phyloP scores from a whole-genome alignment of 1,140 invertebrate species.

The Drosophila arawakana region DNA sequence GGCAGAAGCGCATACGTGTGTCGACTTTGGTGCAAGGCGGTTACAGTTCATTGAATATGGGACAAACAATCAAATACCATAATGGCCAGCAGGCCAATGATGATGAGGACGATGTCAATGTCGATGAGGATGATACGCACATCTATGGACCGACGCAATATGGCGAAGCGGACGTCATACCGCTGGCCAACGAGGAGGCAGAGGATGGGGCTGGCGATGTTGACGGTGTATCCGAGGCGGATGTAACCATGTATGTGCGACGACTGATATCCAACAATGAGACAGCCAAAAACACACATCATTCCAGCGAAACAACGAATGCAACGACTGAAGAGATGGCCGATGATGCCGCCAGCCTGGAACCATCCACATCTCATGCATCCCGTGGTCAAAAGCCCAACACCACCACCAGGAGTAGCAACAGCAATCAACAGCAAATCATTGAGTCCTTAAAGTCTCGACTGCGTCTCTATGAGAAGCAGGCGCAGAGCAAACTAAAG shows the following conservation, averaged over 20 bases:
- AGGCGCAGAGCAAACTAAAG: slow-evolving; percentile 85
- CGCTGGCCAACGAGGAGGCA: slow-evolving; percentile 85
- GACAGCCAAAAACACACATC: slow-evolving; percentile 37
- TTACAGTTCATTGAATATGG: slow-evolving; percentile 86
- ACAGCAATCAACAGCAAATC: slow-evolving; percentile 86
- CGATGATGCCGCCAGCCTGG: slow-evolving; percentile 33
- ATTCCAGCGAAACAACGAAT: slow-evolving; percentile 19
- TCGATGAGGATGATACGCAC: slow-evolving; percentile 90
- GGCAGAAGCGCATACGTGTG: slow-evolving; percentile 90
- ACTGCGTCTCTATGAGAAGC: slow-evolving; percentile 89
- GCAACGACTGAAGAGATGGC: slow-evolving; percentile 33
- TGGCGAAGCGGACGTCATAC: slow-evolving; percentile 90
- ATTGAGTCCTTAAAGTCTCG: slow-evolving; percentile 90
- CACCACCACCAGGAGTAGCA: slow-evolving; percentile 47
- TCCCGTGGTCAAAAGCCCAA: slow-evolving; percentile 28
- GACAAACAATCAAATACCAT: slow-evolving; percentile 86
- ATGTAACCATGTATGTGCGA: slow-evolving; percentile 86
- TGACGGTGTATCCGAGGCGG: slow-evolving; percentile 57
- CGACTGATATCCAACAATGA: slow-evolving; percentile 69
- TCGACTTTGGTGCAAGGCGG: slow-evolving; percentile 90
- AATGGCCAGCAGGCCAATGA: slow-evolving; percentile 85
- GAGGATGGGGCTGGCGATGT: slow-evolving; percentile 41
- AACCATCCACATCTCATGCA: slow-evolving; percentile 57
- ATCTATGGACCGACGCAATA: slow-evolving; percentile 94
- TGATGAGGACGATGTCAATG: slow-evolving; percentile 91